Evolutionary conservation across 2,888 invertebrate species (phyloP).

Genomic region (Artemia sp.): DNA sequence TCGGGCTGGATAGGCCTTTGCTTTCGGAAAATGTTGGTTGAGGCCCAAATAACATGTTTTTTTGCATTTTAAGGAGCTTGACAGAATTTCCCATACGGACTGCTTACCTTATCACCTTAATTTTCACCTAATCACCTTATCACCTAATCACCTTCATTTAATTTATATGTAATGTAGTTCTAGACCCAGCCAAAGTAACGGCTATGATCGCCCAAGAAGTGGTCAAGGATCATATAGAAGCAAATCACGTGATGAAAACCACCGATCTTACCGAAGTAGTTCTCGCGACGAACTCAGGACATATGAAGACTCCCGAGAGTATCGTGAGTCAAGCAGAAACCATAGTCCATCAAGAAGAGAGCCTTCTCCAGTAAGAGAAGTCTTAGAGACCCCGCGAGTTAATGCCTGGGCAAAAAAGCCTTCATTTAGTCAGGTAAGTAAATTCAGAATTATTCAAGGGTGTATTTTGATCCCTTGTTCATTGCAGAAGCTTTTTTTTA

Average conservation of each 20-base stretch:
- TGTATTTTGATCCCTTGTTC: too few species aligned
- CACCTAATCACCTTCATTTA: too few species aligned
- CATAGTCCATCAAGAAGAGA: constrained; percentile 1
- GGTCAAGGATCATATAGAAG: neutral
- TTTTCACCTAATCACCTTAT: too few species aligned
- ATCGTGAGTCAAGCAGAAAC: constrained; percentile 1
- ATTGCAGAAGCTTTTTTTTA: too few species aligned
- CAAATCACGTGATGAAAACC: neutral
- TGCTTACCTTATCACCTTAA: too few species aligned
- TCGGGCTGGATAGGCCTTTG: too few species aligned
- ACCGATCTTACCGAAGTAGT: constrained; percentile 4
- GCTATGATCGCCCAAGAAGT: neutral
- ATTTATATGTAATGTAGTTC: neutral
- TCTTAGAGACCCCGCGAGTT: constrained; percentile 27
- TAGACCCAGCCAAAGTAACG: constrained; percentile 7
- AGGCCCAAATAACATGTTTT: too few species aligned
- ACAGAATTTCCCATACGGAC: too few species aligned
- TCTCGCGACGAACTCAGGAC: constrained; percentile 14
- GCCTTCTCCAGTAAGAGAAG: neutral
- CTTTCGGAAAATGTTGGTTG: too few species aligned
- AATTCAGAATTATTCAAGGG: too few species aligned
- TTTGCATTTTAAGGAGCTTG: too few species aligned
- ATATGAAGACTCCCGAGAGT: neutral
- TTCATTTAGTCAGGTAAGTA: neutral
- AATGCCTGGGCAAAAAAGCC: constrained; percentile 28